A percentile compares a stretch with the other conserved stretches of the same genome.
phyloP scores from a whole-genome alignment of 1,140 invertebrate species.

The Frieseomelitta varia region DNA sequence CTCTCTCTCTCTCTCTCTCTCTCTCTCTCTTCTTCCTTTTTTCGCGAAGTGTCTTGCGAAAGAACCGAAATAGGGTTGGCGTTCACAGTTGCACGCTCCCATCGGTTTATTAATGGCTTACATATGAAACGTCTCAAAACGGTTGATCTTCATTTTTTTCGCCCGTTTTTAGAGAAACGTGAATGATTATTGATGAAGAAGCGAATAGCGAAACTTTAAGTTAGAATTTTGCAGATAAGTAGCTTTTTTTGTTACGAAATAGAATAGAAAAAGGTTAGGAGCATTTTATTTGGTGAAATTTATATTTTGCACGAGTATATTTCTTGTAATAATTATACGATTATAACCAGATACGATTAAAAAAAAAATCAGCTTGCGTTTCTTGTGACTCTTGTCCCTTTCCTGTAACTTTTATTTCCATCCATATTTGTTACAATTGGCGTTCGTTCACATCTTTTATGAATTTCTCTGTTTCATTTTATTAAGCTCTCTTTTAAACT shows the following conservation, averaged over 20 bases:
- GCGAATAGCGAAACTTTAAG: background rate
- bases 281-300: background rate
- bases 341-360: too few species aligned
- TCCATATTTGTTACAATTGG: too few species aligned
- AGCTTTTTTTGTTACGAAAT: background rate
- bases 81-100: background rate
- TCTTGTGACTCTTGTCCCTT: too few species aligned
- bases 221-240: background rate
- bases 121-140: constrained; percentile 9
- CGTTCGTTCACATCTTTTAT: too few species aligned
- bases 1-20: too few species aligned
- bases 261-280: too few species aligned
- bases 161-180: background rate
- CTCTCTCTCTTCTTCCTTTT: too few species aligned
- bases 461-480: too few species aligned
- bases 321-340: background rate
- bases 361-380: too few species aligned
- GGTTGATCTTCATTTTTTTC: background rate
- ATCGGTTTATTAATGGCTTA: constrained; percentile 30
- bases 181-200: too few species aligned
- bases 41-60: constrained; percentile 11
- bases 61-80: background rate
- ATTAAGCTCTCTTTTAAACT: too few species aligned
- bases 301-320: background rate
- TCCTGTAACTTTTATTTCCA: too few species aligned